Base-by-base conservation (phyloP, 2,113 vertebrate genomes). In the Mormoops blainvillei region DNA sequence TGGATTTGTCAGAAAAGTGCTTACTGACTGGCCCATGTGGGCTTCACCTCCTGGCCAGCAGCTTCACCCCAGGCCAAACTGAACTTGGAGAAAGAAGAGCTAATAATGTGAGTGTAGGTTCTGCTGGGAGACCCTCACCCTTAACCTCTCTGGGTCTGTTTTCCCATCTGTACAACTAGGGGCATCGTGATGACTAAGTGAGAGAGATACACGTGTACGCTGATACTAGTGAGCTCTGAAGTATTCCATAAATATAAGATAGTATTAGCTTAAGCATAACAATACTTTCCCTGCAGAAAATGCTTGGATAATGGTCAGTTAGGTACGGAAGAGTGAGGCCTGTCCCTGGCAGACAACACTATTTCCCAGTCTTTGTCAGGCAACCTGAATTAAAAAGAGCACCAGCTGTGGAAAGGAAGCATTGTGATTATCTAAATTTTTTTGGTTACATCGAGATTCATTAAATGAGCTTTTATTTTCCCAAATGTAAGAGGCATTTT, bases 1-100 rank as follows among this genome's bases (percentile, higher is more conserved):
- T 83, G 96, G 52, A 18, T 58, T 76, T 43, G 22, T 74, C 92
- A 91, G 87, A 83, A 85, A 84, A 94, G 41, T 26, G 61, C 84
- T 71, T 3, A 14, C 20, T 50, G 80, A 56, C 4, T 41, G 76
- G 92, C 77, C 94, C 58, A 20, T 3, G 67, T 28, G 71, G 63
- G 80, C n/a, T 36, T 93, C 10, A 76, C 88, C 83, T 65, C 63
- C n/a, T 38, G 36, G 84, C 43, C 24, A 54, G 56, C 14, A 54
- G 74, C 28, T 67, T 50, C 50, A 54, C 22, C 71, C n/a, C 19
- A 20, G 36, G 41, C 38, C 70, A 50, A n/a, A n/a, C 31, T 85
- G 74, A 84, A 61, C 18, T 28, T 38, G 78, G 76, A 77, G 24
- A 54, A 38, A 28, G 50, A 83, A 77, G 45, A n/a, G 12, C 4